Conservation (phyloP, 30 jellyfish, hydroid and myxozoan species). For the Cassiopea andromeda region DNA sequence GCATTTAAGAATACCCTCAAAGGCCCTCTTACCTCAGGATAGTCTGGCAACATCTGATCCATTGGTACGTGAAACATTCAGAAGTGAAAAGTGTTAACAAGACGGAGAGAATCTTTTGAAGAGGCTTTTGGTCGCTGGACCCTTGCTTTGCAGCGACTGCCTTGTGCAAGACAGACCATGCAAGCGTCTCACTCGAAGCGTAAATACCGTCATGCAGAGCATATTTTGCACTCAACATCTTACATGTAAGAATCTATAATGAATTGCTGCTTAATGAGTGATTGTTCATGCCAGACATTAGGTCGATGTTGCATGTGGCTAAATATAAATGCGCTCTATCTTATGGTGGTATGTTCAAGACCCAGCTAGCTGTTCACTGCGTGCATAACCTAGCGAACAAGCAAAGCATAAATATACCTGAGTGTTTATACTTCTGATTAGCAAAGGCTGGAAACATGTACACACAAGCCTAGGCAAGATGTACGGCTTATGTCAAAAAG, state of each 20-base stretch:
- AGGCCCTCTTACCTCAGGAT: slow-evolving; percentile 80
- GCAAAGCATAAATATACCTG: slow-evolving; percentile 38
- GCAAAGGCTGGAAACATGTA: not conserved
- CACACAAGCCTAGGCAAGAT: not conserved
- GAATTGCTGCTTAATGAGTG: slow-evolving; percentile 11
- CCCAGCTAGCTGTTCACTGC: not conserved
- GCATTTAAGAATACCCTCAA: not conserved
- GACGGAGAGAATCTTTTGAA: not conserved
- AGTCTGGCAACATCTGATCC: slow-evolving; percentile 96
- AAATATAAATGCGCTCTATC: slow-evolving; percentile 37
- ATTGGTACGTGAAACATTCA: slow-evolving; percentile 46
- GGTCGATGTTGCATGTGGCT: slow-evolving; percentile 70
- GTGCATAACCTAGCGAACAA: slow-evolving; percentile 58
- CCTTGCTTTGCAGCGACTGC: not conserved
- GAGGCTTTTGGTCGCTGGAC: not conserved
- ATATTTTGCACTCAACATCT: slow-evolving; percentile 7
- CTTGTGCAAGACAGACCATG: slow-evolving; percentile 13
- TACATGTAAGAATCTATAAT: slow-evolving; percentile 29
- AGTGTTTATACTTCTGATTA: not conserved
- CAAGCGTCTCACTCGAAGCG: not conserved
- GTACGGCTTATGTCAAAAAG: too few species aligned
- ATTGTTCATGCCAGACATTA: slow-evolving; percentile 42
- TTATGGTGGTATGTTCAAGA: slow-evolving; percentile 29
- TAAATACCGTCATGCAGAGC: slow-evolving; percentile 8
- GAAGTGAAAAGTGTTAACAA: not conserved